Percentiles rank a stretch among this genome's conserved stretches.
Conservation (phyloP, 2,888 invertebrate species). For the Athrips mouffetella region DNA sequence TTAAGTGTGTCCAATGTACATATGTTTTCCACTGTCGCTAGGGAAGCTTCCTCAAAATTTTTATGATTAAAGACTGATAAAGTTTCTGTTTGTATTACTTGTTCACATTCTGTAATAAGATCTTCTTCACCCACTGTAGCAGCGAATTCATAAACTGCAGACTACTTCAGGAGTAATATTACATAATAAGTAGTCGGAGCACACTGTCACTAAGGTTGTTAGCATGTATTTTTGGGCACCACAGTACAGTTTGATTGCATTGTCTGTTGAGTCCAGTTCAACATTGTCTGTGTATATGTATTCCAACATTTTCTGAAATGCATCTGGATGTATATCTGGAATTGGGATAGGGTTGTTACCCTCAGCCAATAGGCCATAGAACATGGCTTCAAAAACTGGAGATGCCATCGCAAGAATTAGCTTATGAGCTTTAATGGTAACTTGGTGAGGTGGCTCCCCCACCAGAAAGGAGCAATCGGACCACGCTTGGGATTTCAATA, state of each 20-base stretch:
- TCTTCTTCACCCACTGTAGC: background rate
- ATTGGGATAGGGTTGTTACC: slow-evolving; percentile 87
- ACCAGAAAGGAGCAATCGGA: slow-evolving; percentile 90
- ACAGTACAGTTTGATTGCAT: background rate
- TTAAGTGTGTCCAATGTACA: slow-evolving; percentile 1
- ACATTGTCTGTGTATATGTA: slow-evolving; percentile 88
- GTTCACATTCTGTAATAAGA: background rate
- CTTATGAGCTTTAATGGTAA: slow-evolving; percentile 86
- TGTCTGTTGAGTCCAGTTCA: slow-evolving; percentile 2
- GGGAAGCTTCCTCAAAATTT: background rate
- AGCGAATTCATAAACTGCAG: slow-evolving; percentile 7
- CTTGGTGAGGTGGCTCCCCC: slow-evolving; percentile 86
- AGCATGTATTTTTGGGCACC: slow-evolving; percentile 4
- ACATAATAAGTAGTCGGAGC: background rate
- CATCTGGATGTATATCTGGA: slow-evolving; percentile 90
- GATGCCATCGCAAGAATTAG: slow-evolving; percentile 91
- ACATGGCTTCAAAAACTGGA: slow-evolving; percentile 93
- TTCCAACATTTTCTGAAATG: slow-evolving; percentile 88
- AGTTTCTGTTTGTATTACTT: background rate
- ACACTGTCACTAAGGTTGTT: background rate
- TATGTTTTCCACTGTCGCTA: slow-evolving; percentile 3
- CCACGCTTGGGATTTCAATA: slow-evolving; percentile 88
- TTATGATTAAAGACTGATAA: background rate
- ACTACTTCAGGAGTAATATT: slow-evolving; percentile 1
- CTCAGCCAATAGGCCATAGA: slow-evolving; percentile 90